Evolutionary conservation across 1,140 invertebrate genomes (phyloP).

Genomic region (Eulimnadia texana): DNA sequence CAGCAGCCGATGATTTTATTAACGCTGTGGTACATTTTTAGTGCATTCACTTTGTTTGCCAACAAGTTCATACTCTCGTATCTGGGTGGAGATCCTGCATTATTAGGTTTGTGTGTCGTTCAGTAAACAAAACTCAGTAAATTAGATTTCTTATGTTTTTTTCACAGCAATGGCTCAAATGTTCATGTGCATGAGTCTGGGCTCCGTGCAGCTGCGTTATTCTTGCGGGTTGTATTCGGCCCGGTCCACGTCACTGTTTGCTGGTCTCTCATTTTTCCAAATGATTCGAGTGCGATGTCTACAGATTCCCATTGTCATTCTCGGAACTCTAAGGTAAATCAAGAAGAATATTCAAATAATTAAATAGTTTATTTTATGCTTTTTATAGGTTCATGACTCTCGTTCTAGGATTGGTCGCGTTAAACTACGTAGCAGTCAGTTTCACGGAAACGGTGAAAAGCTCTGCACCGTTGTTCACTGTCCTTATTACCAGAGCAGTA

Average conservation of each 20-base stretch:
- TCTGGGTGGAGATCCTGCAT: constrained; percentile 57
- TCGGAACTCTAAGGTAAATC: constrained; percentile 33
- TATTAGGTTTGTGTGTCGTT: constrained; percentile 44
- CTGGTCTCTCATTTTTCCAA: constrained; percentile 17
- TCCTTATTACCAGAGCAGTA: constrained; percentile 54
- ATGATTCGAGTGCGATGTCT: constrained; percentile 44
- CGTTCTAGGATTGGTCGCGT: constrained; percentile 54
- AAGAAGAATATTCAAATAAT: neutral
- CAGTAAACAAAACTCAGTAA: neutral
- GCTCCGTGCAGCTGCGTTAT: constrained; percentile 59
- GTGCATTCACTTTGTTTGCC: constrained; percentile 59
- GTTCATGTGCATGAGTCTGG: constrained; percentile 58
- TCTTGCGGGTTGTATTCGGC: constrained; percentile 56
- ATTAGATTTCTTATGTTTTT: neutral
- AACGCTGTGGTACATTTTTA: constrained; percentile 61
- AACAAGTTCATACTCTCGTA: constrained; percentile 72
- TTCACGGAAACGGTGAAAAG: constrained; percentile 78
- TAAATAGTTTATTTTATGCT: constrained; percentile 15
- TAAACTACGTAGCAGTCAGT: constrained; percentile 71
- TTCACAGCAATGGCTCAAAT: constrained; percentile 52
- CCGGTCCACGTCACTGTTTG: constrained; percentile 22
- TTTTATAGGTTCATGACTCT: constrained; percentile 53
- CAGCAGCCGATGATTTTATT: constrained; percentile 50
- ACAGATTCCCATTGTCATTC: constrained; percentile 58
- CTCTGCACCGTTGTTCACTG: constrained; percentile 69